A percentile compares a stretch with the other conserved stretches of the same genome.
Evolutionary conservation across 2,888 invertebrate genomes (phyloP).

Genomic region (Eilema caniola): DNA sequence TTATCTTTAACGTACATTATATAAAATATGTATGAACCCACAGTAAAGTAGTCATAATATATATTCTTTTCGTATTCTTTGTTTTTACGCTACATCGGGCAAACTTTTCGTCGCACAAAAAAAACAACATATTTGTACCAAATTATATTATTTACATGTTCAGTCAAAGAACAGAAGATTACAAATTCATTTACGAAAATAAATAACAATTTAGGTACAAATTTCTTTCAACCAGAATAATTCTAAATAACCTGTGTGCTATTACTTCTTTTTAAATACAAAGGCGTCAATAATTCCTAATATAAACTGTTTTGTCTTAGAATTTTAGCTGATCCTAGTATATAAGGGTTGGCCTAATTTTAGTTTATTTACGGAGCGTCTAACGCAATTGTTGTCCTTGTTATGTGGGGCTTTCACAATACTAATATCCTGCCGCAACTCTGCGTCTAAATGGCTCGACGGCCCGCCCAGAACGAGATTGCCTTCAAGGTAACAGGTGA

Average conservation of each 20-base stretch:
- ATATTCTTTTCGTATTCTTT: too few species aligned
- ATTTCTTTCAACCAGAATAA: not conserved
- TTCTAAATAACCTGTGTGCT: too few species aligned
- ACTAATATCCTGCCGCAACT: not conserved
- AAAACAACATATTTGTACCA: too few species aligned
- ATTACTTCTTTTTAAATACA: not conserved
- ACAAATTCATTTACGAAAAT: too few species aligned
- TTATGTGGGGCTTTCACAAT: not conserved
- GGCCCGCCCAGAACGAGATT: not conserved
- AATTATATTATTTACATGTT: too few species aligned
- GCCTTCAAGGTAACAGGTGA: not conserved
- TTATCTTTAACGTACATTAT: too few species aligned
- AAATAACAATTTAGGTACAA: too few species aligned
- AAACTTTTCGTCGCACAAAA: too few species aligned
- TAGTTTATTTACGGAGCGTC: not conserved
- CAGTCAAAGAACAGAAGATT: too few species aligned
- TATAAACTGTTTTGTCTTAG: not conserved
- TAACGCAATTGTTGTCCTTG: not conserved
- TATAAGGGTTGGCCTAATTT: constrained; percentile 1
- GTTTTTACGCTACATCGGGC: too few species aligned
- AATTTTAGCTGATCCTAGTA: not conserved
- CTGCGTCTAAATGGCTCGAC: not conserved
- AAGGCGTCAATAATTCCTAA: not conserved
- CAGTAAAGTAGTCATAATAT: too few species aligned
- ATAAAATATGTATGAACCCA: too few species aligned